Percentiles rank a stretch among this genome's conserved stretches.
Conservation (phyloP, 1,140 invertebrate genomes). For the Dreissena polymorpha region DNA sequence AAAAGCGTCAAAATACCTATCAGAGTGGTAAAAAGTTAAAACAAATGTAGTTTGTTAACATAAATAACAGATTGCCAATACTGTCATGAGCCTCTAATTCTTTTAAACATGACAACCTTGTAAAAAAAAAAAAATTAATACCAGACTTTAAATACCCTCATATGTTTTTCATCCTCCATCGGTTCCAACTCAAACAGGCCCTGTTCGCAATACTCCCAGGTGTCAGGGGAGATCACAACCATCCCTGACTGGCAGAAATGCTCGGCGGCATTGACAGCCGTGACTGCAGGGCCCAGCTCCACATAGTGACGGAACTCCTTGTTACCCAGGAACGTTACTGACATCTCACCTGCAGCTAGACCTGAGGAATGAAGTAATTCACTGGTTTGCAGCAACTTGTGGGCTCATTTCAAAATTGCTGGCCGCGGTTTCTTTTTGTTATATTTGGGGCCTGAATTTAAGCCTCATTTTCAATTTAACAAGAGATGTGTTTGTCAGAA, state of each 20-base stretch:
- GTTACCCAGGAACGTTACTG: slow-evolving; percentile 69
- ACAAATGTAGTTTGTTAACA: too few relatives aligned
- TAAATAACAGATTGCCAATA: too few relatives aligned
- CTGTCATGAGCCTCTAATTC: too few relatives aligned
- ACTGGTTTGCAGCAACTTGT: background rate
- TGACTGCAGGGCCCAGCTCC: slow-evolving; percentile 64
- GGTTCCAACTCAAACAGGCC: slow-evolving; percentile 53
- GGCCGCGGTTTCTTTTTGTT: too few relatives aligned
- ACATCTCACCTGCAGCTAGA: slow-evolving; percentile 67
- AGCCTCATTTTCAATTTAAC: too few relatives aligned
- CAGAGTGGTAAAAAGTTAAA: too few relatives aligned
- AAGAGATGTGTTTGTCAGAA: too few relatives aligned
- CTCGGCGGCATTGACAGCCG: slow-evolving; percentile 71
- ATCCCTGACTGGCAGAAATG: slow-evolving; percentile 67
- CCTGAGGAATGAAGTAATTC: slow-evolving; percentile 48
- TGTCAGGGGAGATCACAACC: slow-evolving; percentile 67
- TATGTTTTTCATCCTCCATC: slow-evolving; percentile 64
- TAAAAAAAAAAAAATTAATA: too few relatives aligned
- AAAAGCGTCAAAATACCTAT: too few relatives aligned
- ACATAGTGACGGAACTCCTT: slow-evolving; percentile 70
- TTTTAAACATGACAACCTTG: too few relatives aligned
- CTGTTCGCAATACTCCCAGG: slow-evolving; percentile 63
- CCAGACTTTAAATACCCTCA: slow-evolving; percentile 65
- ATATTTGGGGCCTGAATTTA: too few relatives aligned
- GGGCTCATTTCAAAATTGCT: background rate